Conservation (phyloP, 37 sponge, comb jelly and placozoan species). For the Ianthella basta region DNA sequence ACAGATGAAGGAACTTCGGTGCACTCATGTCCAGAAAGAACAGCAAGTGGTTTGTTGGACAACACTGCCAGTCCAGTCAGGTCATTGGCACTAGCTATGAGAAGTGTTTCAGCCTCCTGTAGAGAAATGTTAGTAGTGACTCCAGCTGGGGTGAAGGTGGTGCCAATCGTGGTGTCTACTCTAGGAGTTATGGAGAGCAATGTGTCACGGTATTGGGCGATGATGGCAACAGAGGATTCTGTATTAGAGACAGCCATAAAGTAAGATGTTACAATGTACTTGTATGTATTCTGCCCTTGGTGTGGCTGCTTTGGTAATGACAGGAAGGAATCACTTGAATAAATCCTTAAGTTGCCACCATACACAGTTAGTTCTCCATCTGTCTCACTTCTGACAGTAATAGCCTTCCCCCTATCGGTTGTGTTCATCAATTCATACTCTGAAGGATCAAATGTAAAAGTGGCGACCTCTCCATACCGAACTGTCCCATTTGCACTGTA, state of each 20-base stretch:
- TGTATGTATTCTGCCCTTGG: too few relatives aligned
- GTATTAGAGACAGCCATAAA: too few relatives aligned
- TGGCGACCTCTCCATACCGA: too few relatives aligned
- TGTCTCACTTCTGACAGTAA: neutral
- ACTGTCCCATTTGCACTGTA: too few relatives aligned
- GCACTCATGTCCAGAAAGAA: slow-evolving; percentile 39
- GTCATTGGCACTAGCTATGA: neutral
- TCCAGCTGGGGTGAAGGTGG: neutral
- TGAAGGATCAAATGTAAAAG: too few relatives aligned
- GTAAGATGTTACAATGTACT: too few relatives aligned
- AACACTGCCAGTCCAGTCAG: slow-evolving; percentile 31
- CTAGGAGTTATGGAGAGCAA: neutral
- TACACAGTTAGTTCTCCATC: too few relatives aligned
- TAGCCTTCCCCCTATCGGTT: too few relatives aligned
- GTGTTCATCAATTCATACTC: too few relatives aligned
- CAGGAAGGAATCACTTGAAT: too few relatives aligned
- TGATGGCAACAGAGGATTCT: neutral
- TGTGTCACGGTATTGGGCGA: neutral
- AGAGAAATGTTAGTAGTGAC: neutral
- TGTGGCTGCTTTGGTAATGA: too few relatives aligned
- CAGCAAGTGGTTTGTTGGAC: slow-evolving; percentile 46
- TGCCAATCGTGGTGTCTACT: neutral
- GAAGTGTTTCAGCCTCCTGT: neutral
- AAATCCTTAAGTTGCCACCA: too few relatives aligned
- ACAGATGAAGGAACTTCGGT: slow-evolving; percentile 4